Percentiles rank a stretch among this genome's conserved stretches.
These are phyloP conservation scores for Candoia aspera DNA, from an alignment of 2,113 vertebrate species.

Conservation along the genomic window DNA sequence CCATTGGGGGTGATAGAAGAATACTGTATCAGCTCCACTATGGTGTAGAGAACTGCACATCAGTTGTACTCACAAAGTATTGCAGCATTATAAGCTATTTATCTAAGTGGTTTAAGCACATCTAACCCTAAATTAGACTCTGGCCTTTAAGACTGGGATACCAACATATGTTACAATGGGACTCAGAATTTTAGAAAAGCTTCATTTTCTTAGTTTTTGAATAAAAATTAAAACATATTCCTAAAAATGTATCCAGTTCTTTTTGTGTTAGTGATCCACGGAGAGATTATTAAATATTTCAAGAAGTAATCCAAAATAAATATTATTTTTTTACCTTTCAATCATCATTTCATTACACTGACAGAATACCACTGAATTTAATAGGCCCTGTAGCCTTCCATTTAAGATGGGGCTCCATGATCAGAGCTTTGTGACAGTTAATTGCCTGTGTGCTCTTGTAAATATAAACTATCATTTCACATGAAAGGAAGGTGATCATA, in stretches of 20 bases:
- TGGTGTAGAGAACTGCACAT: neutral
- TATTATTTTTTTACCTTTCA: neutral
- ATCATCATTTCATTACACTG: neutral
- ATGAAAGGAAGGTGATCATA: neutral
- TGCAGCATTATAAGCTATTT: neutral
- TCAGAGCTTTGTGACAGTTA: neutral
- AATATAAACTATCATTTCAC: conserved; percentile 28
- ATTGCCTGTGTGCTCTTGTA: neutral
- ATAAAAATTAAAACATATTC: neutral
- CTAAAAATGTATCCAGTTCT: conserved; percentile 21
- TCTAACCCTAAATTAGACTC: neutral
- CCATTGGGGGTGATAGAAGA: neutral
- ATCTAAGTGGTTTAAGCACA: neutral
- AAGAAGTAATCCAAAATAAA: neutral
- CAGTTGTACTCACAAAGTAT: neutral
- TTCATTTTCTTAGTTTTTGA: neutral
- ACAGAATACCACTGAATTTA: neutral
- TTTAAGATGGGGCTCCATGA: neutral
- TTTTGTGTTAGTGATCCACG: conserved; percentile 3
- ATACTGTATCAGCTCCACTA: neutral
- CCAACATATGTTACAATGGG: neutral
- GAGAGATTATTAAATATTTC: neutral
- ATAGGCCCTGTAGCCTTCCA: neutral
- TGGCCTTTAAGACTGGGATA: neutral
- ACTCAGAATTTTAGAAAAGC: neutral